phyloP scores from a whole-genome alignment of 1,140 invertebrate species.

The Ditylenchus dipsaci region DNA sequence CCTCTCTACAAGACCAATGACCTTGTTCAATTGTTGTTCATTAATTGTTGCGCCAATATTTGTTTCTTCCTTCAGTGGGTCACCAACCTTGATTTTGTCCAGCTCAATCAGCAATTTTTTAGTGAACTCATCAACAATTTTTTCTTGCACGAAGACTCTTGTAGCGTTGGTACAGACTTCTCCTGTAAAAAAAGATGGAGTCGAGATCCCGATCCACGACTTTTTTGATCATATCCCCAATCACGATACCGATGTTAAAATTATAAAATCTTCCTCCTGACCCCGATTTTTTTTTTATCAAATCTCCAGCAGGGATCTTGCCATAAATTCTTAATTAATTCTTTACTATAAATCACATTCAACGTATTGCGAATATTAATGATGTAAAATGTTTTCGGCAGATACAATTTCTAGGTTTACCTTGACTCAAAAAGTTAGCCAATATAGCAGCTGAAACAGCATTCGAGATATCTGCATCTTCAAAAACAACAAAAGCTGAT shows the following conservation, averaged over 20 bases:
- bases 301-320: too few species aligned
- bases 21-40: constrained; percentile 62
- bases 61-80: constrained; percentile 58
- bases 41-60: constrained; percentile 63
- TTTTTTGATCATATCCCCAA: too few species aligned
- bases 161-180: constrained; percentile 66
- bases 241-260: too few species aligned
- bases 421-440: constrained; percentile 66
- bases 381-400: too few species aligned
- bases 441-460: constrained; percentile 65
- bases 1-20: constrained; percentile 61
- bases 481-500: constrained; percentile 65
- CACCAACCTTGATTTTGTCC: constrained; percentile 56
- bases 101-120: constrained; percentile 56
- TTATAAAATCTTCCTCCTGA: too few species aligned
- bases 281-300: too few species aligned
- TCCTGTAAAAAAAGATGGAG: constrained; percentile 26
- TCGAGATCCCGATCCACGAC: background rate
- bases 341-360: too few species aligned
- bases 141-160: constrained; percentile 63
- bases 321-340: too few species aligned
- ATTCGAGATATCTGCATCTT: constrained; percentile 57
- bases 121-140: constrained; percentile 58
- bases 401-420: too few species aligned
- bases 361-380: too few species aligned